These are phyloP conservation scores for Norana najaformis DNA, from an alignment of 2,888 invertebrate species.

Conservation along the genomic window DNA sequence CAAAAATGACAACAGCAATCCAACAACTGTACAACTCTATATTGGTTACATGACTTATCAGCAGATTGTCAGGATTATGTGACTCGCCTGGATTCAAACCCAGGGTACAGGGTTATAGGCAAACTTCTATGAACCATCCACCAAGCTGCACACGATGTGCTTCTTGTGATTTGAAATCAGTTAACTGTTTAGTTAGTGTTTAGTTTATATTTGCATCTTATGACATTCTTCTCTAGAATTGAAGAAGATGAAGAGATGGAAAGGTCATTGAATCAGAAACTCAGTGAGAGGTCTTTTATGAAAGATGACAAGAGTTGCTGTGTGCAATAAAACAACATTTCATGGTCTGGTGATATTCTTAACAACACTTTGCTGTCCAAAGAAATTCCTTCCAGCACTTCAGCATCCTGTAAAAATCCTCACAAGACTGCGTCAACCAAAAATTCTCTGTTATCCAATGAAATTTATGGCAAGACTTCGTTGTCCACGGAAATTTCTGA, in stretches of 20 bases:
- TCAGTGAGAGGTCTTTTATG: constrained; percentile 39
- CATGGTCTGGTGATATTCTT: too few species aligned
- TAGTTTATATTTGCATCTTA: not conserved
- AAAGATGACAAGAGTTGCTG: constrained; percentile 42
- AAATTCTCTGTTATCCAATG: not conserved
- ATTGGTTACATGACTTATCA: not conserved
- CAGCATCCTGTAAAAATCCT: not conserved
- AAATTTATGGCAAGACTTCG: not conserved
- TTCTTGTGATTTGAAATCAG: not conserved
- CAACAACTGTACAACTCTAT: not conserved
- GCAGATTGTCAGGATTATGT: not conserved
- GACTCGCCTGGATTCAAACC: not conserved
- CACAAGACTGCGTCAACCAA: not conserved
- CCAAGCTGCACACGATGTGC: not conserved
- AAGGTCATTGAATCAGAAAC: constrained; percentile 38
- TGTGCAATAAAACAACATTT: constrained; percentile 39
- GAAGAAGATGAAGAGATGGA: constrained; percentile 47
- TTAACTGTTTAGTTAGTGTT: not conserved
- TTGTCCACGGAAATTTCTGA: constrained; percentile 4
- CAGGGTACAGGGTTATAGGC: not conserved
- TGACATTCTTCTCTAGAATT: constrained; percentile 38
- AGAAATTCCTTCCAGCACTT: not conserved
- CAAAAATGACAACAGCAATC: not conserved
- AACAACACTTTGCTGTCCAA: not conserved
- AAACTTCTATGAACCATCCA: not conserved